Percentiles rank a stretch among this genome's conserved stretches.
These are phyloP conservation scores for Capitulum mitella DNA, from an alignment of 2,888 invertebrate genomes.

Conservation along the genomic window DNA sequence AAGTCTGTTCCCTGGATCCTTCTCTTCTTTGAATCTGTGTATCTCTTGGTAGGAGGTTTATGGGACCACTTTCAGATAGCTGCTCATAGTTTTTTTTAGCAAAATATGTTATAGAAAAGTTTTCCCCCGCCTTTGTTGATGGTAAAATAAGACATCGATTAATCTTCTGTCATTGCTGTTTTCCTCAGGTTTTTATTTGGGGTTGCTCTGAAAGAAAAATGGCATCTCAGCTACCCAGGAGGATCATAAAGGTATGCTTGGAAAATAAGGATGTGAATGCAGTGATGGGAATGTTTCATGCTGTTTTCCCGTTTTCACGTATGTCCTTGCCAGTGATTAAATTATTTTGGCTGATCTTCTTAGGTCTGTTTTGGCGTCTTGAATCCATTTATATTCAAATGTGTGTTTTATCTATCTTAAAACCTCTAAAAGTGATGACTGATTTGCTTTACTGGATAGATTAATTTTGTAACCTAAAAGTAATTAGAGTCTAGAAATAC, in stretches of 20 bases:
- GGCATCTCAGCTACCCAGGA: not conserved
- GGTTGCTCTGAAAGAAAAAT: not conserved
- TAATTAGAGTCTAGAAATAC: not conserved
- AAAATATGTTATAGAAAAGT: too few species aligned
- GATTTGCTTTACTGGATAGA: not conserved
- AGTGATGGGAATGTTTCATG: too few species aligned
- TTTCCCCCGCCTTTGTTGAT: too few species aligned
- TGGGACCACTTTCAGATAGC: too few species aligned
- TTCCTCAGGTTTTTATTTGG: too few species aligned
- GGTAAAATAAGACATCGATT: too few species aligned
- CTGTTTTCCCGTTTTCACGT: not conserved
- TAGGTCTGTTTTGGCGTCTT: not conserved
- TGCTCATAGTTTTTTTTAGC: too few species aligned
- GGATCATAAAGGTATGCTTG: not conserved
- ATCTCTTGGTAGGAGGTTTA: too few species aligned
- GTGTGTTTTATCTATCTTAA: not conserved
- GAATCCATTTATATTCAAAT: not conserved
- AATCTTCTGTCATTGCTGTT: too few species aligned
- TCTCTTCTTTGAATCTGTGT: too few species aligned
- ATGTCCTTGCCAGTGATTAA: not conserved
- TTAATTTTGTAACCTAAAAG: not conserved
- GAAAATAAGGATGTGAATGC: not conserved
- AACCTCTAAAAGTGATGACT: not conserved
- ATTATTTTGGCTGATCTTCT: not conserved
- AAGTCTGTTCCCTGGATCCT: too few species aligned